phyloP scores from a whole-genome alignment of 2,113 vertebrate genomes.

The Apistogramma diplotaenia region DNA sequence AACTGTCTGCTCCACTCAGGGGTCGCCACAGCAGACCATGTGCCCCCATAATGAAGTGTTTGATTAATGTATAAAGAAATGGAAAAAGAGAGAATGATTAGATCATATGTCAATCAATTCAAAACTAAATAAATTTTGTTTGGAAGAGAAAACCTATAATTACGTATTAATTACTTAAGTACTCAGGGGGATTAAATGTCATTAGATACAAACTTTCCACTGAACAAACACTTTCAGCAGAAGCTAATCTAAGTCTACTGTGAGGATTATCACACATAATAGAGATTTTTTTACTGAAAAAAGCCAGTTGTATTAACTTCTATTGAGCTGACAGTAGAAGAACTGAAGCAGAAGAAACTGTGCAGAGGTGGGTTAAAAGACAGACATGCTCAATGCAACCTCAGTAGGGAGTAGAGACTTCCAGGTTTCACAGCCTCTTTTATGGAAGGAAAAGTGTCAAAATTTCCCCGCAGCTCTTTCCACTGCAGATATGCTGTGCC shows the following conservation, averaged over 20 bases:
- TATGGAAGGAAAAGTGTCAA: constrained; percentile 53
- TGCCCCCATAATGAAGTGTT: too few relatives aligned
- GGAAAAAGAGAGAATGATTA: too few relatives aligned
- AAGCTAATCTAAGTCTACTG: background rate
- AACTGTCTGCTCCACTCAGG: too few relatives aligned
- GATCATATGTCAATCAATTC: too few relatives aligned
- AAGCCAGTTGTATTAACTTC: background rate
- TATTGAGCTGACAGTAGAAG: background rate
- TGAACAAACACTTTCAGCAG: background rate
- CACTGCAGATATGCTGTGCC: constrained; percentile 24
- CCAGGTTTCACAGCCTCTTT: constrained; percentile 47
- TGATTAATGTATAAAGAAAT: too few relatives aligned
- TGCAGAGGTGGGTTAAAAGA: background rate
- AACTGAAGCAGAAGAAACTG: background rate
- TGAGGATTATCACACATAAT: background rate
- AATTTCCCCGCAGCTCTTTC: constrained; percentile 60
- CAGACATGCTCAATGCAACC: constrained; percentile 14
- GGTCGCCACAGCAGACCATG: too few relatives aligned
- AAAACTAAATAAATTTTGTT: too few relatives aligned
- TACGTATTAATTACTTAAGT: background rate
- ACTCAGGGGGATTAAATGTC: background rate
- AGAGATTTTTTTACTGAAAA: background rate
- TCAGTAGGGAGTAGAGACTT: constrained; percentile 43
- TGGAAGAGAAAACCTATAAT: too few relatives aligned
- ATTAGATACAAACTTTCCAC: background rate